These are phyloP conservation scores for Steinernema scapterisci DNA, from an alignment of 2,888 invertebrate genomes.

Conservation along the genomic window DNA sequence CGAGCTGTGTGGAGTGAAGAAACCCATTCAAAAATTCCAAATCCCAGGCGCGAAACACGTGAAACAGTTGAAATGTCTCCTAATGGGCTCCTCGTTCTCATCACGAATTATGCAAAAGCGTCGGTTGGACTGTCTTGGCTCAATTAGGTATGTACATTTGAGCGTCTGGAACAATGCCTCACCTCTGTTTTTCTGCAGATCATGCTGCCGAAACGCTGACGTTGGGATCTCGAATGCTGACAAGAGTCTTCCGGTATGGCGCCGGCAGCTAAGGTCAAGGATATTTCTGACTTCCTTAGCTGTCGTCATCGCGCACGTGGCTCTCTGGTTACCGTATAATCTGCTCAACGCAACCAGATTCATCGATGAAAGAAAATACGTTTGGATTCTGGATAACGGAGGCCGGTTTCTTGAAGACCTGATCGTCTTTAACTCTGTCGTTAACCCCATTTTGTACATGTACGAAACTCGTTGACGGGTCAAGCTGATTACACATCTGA, in stretches of 20 bases:
- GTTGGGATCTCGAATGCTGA: constrained; percentile 1
- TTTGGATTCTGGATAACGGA: constrained; percentile 43
- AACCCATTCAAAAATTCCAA: neutral
- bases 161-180: too few species aligned
- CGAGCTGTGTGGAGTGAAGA: neutral
- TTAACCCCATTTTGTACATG: constrained; percentile 63
- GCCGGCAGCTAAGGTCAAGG: constrained; percentile 49
- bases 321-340: constrained; percentile 62
- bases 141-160: constrained; percentile 21
- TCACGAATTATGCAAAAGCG: constrained; percentile 33
- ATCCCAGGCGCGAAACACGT: neutral
- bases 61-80: constrained; percentile 6
- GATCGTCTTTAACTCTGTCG: constrained; percentile 57
- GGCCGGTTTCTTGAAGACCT: constrained; percentile 56
- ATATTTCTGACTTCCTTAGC: constrained; percentile 57
- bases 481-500: too few species aligned
- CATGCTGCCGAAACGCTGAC: constrained; percentile 39
- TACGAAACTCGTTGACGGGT: constrained; percentile 35
- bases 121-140: constrained; percentile 28
- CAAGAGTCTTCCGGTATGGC: constrained; percentile 42
- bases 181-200: constrained; percentile 32
- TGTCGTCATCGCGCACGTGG: constrained; percentile 55
- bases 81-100: constrained; percentile 10
- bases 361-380: constrained; percentile 43
- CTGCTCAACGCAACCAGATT: constrained; percentile 50